A percentile compares a stretch with the other conserved stretches of the same genome.
These are phyloP conservation scores for Linnaemya tessellans DNA, from an alignment of 2,888 invertebrate genomes.

Conservation along the genomic window DNA sequence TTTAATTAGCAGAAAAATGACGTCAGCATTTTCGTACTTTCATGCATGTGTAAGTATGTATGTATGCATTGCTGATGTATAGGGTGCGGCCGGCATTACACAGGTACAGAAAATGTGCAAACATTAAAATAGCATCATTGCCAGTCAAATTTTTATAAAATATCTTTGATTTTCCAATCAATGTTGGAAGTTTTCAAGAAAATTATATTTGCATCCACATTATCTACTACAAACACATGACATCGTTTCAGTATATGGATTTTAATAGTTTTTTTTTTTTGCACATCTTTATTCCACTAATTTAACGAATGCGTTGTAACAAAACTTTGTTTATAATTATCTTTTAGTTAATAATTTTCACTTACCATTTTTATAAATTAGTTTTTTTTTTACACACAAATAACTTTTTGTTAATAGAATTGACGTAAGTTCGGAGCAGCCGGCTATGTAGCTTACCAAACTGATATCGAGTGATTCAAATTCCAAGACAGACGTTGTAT, in stretches of 20 bases:
- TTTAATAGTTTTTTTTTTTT: not conserved
- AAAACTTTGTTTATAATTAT: not conserved
- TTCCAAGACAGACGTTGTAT: constrained; percentile 84
- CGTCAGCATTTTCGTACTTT: constrained; percentile 55
- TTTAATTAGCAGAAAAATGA: constrained; percentile 47
- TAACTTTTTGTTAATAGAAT: constrained; percentile 74
- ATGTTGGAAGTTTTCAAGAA: no score
- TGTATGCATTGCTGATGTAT: not conserved
- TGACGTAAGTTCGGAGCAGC: constrained; percentile 85
- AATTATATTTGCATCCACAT: not conserved
- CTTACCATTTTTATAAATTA: constrained; percentile 81
- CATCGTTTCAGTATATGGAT: no score
- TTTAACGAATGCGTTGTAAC: not conserved
- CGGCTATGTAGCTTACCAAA: constrained; percentile 89
- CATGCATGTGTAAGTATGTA: not conserved
- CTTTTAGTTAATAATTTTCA: constrained; percentile 36
- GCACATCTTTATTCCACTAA: not conserved
- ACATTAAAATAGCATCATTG: no score
- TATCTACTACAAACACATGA: not conserved
- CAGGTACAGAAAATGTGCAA: not conserved
- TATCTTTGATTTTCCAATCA: no score
- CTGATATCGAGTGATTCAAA: constrained; percentile 85
- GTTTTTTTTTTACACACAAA: constrained; percentile 77
- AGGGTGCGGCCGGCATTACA: constrained; percentile 63
- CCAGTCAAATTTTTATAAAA: no score